Evolutionary conservation across 2,888 invertebrate species (phyloP).

Genomic region (Flexamia atlantica): DNA sequence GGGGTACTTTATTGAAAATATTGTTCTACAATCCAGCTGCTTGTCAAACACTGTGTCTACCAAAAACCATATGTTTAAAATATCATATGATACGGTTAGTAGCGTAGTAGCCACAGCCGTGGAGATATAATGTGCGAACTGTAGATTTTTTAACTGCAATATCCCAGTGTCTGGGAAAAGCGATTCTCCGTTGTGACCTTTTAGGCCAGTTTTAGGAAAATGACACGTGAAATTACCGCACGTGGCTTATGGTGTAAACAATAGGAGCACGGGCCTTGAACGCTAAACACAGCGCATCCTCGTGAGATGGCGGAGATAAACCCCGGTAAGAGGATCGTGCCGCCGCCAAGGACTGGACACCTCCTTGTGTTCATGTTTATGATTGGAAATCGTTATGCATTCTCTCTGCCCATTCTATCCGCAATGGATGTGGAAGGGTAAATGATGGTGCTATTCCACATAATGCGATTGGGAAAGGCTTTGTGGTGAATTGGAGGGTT

Average conservation of each 20-base stretch:
- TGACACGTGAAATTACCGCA: not conserved
- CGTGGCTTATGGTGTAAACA: not conserved
- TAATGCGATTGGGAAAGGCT: too few species aligned
- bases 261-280: not conserved
- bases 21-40: too few species aligned
- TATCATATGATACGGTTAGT: too few species aligned
- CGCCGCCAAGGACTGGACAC: not conserved
- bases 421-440: not conserved
- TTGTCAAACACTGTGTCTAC: too few species aligned
- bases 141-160: too few species aligned
- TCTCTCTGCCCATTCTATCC: not conserved
- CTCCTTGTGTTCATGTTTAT: slow-evolving; percentile 14
- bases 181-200: not conserved
- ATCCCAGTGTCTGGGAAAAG: not conserved
- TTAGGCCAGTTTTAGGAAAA: not conserved
- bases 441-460: too few species aligned
- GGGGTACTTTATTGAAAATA: too few species aligned
- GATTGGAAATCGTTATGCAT: not conserved
- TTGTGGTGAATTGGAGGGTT: too few species aligned
- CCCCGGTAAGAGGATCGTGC: slow-evolving; percentile 1
- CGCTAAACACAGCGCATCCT: slow-evolving; percentile 12
- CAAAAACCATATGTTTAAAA: too few species aligned
- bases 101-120: too few species aligned
- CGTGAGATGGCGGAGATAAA: slow-evolving; percentile 21
- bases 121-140: too few species aligned